These are phyloP conservation scores for Todiramphus chloris DNA, from an alignment of 2,113 vertebrate genomes.

Conservation along the genomic window DNA sequence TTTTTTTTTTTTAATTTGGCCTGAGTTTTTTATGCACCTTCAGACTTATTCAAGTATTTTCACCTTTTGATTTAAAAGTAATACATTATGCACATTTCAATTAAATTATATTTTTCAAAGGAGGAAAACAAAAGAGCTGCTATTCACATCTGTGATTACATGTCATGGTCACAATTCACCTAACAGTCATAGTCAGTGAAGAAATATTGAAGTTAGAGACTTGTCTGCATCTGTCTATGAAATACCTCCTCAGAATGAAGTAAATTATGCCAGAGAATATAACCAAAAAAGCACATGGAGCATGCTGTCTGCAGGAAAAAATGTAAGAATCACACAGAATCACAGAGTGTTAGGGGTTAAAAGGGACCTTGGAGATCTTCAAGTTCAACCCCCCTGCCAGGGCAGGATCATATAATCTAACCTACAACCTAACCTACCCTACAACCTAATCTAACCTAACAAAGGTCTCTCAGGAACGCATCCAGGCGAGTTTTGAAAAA, in stretches of 20 bases:
- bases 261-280: background rate
- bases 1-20: background rate
- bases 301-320: background rate
- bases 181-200: background rate
- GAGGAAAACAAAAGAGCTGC: background rate
- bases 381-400: too few relatives aligned
- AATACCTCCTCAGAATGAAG: background rate
- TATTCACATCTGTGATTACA: background rate
- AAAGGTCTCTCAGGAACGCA: too few relatives aligned
- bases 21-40: background rate
- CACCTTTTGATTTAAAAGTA: background rate
- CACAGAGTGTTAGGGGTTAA: too few relatives aligned
- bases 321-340: background rate
- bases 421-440: too few relatives aligned
- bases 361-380: too few relatives aligned
- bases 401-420: too few relatives aligned
- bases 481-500: too few relatives aligned
- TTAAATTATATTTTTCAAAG: background rate
- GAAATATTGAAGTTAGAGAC: background rate
- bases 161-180: background rate
- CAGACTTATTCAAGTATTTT: background rate
- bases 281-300: background rate
- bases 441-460: too few relatives aligned
- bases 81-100: background rate
- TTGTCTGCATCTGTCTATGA: background rate